Conservation (phyloP, 2,113 vertebrate species). For the Cryptotis parvus region DNA sequence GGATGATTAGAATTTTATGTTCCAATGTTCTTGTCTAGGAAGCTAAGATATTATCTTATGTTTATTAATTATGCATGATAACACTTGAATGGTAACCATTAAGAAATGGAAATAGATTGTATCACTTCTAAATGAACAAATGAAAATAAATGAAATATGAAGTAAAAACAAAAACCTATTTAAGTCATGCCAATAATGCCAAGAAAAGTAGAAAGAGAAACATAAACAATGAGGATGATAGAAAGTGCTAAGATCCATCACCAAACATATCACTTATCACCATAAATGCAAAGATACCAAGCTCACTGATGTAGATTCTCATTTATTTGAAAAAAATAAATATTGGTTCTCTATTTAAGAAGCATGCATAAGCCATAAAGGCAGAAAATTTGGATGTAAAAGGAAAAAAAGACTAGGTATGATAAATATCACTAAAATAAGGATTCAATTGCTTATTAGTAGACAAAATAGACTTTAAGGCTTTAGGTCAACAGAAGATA, state of each 20-base stretch:
- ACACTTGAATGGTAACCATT: background rate
- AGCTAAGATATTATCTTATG: background rate
- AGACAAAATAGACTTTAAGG: background rate
- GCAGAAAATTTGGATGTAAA: constrained; percentile 7
- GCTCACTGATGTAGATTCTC: background rate
- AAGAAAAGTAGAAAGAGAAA: background rate
- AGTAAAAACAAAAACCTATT: background rate
- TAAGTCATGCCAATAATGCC: background rate
- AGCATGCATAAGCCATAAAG: background rate
- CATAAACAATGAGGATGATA: background rate
- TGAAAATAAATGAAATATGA: background rate
- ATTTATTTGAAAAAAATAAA: background rate
- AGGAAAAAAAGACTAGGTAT: constrained; percentile 24
- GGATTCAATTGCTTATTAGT: background rate
- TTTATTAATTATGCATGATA: background rate
- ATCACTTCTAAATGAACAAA: constrained; percentile 1
- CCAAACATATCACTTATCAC: background rate
- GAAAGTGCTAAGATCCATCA: background rate
- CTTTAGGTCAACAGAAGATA: background rate
- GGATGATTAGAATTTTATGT: background rate
- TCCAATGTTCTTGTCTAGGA: background rate
- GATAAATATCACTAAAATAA: background rate
- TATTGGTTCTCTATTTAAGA: background rate
- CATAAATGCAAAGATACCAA: background rate
- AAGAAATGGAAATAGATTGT: background rate